Percentiles rank a stretch among this genome's conserved stretches.
Evolutionary conservation across 1,140 invertebrate genomes (phyloP).

Genomic region (Lordiphosa clarofinis): DNA sequence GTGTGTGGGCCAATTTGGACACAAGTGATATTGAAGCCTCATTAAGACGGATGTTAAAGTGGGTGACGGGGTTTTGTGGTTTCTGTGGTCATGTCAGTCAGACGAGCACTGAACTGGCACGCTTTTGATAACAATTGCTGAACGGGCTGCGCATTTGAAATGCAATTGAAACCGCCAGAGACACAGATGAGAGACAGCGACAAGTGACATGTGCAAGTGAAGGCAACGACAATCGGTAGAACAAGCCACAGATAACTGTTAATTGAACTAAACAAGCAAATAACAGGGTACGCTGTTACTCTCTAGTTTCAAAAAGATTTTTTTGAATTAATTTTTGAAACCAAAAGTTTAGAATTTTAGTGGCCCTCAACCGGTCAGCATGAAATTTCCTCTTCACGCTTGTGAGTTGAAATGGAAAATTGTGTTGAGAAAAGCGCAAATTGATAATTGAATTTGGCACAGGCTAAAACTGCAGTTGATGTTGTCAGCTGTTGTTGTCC

Average conservation of each 20-base stretch:
- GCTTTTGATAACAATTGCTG: constrained; percentile 56
- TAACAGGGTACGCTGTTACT: too few species aligned
- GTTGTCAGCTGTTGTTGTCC: constrained; percentile 4
- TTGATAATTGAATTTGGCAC: constrained; percentile 75
- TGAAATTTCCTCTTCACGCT: neutral
- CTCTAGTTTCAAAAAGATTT: too few species aligned
- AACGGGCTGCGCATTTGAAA: constrained; percentile 46
- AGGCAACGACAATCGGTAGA: neutral
- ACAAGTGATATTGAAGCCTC: constrained; percentile 69
- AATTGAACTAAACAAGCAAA: too few species aligned
- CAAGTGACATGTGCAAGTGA: neutral
- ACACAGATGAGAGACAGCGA: constrained; percentile 11
- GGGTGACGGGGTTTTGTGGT: constrained; percentile 20
- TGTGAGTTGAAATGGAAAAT: constrained; percentile 40
- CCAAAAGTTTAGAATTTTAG: too few species aligned
- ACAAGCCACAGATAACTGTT: too few species aligned
- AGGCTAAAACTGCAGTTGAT: constrained; percentile 58
- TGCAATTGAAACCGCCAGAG: constrained; percentile 59
- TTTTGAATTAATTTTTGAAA: too few species aligned
- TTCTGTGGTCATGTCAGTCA: constrained; percentile 40
- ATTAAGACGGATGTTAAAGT: constrained; percentile 60
- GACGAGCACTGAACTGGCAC: constrained; percentile 57
- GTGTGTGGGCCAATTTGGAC: constrained; percentile 37
- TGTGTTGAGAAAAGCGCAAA: constrained; percentile 56
- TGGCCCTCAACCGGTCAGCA: constrained; percentile 19